Base-by-base conservation (phyloP, 2,888 invertebrate species). In the Patella pellucida region DNA sequence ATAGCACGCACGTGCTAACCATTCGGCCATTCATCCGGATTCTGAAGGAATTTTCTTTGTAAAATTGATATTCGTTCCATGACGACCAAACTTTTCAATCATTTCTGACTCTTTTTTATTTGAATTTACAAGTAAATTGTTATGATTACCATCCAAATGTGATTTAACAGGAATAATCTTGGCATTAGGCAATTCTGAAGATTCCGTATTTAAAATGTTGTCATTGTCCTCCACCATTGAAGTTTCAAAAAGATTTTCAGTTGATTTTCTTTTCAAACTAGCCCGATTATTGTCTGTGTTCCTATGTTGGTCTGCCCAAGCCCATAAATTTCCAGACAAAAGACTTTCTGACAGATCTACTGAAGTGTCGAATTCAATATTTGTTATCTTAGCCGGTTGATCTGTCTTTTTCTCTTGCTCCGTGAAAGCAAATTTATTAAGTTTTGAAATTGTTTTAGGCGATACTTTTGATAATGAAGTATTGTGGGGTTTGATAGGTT, bases 371-470 rank as follows among this genome's bases (percentile, higher is more conserved):
- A 51, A 56, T 69, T 12, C n/a, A 19, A 41, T 71, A 74, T 23
- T 71, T 41, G 52, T 52, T 54, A 41, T 7, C 41, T 41, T 41
- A 41, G 41, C 41, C 7, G 31, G 50, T 3, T 27, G 14, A 23
- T n/a, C 19, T 62, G 9, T 15, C 11, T 19, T 19, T 19, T n/a
- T n/a, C n/a, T 62, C 62, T 12, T 16, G 78, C 73, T 69, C 79
- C 78, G 76, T 79, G 78, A 79, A 82, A 82, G 75, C 77, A 71
- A 84, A 84, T 67, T 75, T 75, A 27, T 78, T 79, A n/a, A 84
- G 74, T 73, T 84, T 83, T 23, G 83, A 80, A 23, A 82, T 69
- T 5, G 84, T 83, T 62, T 69, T 72, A 14, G 72, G 54, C 11
- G 83, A 81, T 9, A 82, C 72, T 68, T 51, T 73, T 69, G 50